phyloP scores from a whole-genome alignment of 2,113 vertebrate species.

The Tringa solitaria region DNA sequence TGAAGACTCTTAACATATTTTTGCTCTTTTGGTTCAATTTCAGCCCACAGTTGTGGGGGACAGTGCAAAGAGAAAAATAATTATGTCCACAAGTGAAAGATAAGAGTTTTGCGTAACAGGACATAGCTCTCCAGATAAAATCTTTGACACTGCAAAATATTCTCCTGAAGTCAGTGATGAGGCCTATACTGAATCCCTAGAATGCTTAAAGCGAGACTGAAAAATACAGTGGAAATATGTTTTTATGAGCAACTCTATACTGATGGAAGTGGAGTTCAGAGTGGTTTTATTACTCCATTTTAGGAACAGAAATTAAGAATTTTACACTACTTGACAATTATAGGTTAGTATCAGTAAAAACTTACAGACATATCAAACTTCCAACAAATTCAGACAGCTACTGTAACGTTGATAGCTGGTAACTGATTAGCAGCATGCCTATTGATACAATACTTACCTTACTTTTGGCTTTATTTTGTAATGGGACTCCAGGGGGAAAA shows the following conservation, averaged over 20 bases:
- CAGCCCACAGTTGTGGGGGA: not conserved
- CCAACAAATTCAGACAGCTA: not conserved
- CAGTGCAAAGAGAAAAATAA: not conserved
- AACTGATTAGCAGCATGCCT: not conserved
- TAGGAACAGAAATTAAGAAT: not conserved
- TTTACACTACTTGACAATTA: not conserved
- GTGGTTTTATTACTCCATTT: not conserved
- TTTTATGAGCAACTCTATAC: not conserved
- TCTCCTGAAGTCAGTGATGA: not conserved
- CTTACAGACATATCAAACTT: not conserved
- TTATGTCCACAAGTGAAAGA: not conserved
- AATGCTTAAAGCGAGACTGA: not conserved
- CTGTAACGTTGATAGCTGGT: not conserved
- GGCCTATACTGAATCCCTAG: not conserved
- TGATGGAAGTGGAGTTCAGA: not conserved
- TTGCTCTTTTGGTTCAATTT: not conserved
- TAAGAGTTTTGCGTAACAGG: not conserved
- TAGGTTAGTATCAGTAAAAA: not conserved
- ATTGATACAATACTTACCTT: not conserved
- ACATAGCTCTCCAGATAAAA: not conserved
- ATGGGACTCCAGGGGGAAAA: not conserved
- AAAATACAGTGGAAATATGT: not conserved
- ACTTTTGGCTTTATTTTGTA: not conserved
- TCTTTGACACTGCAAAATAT: not conserved
- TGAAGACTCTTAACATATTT: not conserved